Conservation (phyloP, 2,797 vertebrate genomes). For the Sternotherus odoratus region DNA sequence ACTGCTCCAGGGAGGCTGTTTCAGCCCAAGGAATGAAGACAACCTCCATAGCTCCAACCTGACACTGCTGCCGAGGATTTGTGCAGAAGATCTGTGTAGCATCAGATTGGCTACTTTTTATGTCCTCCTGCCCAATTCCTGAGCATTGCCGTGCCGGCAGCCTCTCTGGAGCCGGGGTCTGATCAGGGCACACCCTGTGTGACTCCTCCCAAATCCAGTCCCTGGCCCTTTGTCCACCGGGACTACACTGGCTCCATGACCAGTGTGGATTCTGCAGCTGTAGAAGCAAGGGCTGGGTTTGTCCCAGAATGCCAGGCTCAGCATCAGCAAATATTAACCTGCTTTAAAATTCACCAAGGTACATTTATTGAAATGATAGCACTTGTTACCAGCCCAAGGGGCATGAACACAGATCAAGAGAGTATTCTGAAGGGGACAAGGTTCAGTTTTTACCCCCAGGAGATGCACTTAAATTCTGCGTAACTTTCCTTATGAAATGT, state of each 20-base stretch:
- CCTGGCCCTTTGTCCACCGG: neutral
- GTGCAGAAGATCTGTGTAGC: neutral
- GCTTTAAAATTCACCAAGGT: neutral
- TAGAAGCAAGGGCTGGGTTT: fast-evolving
- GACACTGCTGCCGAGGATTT: neutral
- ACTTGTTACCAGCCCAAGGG: neutral
- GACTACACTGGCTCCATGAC: neutral
- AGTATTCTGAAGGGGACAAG: neutral
- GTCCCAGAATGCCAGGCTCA: neutral
- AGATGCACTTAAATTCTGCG: neutral
- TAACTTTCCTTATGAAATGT: constrained; percentile 17
- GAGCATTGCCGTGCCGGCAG: neutral
- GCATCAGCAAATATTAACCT: neutral
- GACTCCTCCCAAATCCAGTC: neutral
- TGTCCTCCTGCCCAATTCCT: fast-evolving
- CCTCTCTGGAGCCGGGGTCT: neutral
- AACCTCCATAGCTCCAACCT: neutral
- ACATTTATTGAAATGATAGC: neutral
- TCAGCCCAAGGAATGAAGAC: fast-evolving
- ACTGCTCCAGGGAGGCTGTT: neutral
- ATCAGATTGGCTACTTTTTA: neutral
- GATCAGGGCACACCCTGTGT: neutral
- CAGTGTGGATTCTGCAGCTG: neutral
- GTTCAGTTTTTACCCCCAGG: neutral
- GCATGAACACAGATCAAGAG: neutral